phyloP scores from a whole-genome alignment of 2,888 invertebrate species.

The Caenorhabditis imperialis region DNA sequence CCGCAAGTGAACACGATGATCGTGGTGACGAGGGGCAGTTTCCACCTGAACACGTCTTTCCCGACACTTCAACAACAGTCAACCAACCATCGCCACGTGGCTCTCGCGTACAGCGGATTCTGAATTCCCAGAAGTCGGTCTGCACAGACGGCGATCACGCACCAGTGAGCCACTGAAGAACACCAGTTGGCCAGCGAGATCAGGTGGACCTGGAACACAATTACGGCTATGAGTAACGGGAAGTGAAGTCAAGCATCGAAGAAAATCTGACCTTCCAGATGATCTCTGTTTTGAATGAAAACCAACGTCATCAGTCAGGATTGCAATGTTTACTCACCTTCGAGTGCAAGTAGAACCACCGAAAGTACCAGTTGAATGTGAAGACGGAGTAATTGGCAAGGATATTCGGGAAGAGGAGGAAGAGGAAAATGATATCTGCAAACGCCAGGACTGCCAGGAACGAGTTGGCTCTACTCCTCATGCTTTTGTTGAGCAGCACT shows the following conservation, averaged over 20 bases:
- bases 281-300: too few relatives aligned
- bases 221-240: too few relatives aligned
- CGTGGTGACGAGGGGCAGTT: slow-evolving; percentile 68
- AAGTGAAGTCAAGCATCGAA: too few relatives aligned
- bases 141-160: slow-evolving; percentile 76
- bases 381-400: slow-evolving; percentile 75
- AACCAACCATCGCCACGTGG: slow-evolving; percentile 56
- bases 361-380: slow-evolving; percentile 73
- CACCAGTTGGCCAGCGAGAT: slow-evolving; percentile 77
- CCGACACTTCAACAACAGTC: not conserved
- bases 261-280: too few relatives aligned
- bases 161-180: slow-evolving; percentile 77
- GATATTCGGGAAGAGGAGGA: slow-evolving; percentile 73
- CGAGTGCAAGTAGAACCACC: slow-evolving; percentile 68
- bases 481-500: slow-evolving; percentile 71
- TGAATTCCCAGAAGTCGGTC: slow-evolving; percentile 76
- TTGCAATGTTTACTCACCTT: too few relatives aligned
- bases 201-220: slow-evolving; percentile 65
- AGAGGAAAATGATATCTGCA: slow-evolving; percentile 75
- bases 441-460: slow-evolving; percentile 75
- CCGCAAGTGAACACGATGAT: slow-evolving; percentile 69
- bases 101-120: slow-evolving; percentile 71
- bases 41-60: slow-evolving; percentile 67
- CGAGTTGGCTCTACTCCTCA: slow-evolving; percentile 73
- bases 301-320: too few relatives aligned